phyloP scores from a whole-genome alignment of 2,113 vertebrate species.

The Gallinago paraguaiae region DNA sequence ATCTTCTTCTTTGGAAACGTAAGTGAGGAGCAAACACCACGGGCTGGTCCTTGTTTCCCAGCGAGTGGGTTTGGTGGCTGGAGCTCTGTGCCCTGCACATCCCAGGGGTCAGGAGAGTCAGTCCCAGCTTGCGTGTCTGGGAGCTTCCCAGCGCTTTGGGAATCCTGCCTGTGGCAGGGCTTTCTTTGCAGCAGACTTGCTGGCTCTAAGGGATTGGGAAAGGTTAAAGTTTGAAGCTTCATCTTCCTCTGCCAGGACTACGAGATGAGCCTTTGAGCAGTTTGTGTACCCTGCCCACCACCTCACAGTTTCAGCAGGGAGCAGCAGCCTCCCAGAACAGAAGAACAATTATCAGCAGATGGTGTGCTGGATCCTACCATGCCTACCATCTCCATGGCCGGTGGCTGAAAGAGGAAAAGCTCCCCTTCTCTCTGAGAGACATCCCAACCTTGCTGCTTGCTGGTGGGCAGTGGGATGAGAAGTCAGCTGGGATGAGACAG shows the following conservation, averaged over 20 bases:
- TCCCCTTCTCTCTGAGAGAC: background rate
- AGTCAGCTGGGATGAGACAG: background rate
- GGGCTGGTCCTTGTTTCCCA: fast-evolving
- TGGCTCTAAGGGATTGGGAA: background rate
- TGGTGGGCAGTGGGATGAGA: background rate
- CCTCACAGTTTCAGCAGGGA: background rate
- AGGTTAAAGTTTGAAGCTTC: background rate
- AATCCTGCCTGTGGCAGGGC: background rate
- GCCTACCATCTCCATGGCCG: too few relatives aligned
- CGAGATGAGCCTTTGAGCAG: background rate
- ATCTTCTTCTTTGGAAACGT: background rate
- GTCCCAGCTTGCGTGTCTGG: background rate
- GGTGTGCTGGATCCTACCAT: background rate
- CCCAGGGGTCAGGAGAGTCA: fast-evolving
- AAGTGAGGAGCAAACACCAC: background rate
- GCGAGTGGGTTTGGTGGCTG: background rate
- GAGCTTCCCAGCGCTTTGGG: background rate
- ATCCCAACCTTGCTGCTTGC: background rate
- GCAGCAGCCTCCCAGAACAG: background rate
- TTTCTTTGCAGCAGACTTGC: background rate
- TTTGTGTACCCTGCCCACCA: background rate
- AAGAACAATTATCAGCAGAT: background rate
- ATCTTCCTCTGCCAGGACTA: background rate
- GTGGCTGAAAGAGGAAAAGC: background rate
- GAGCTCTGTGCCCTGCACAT: background rate